A percentile compares a stretch with the other conserved stretches of the same genome.
These are phyloP conservation scores for Microcebus murinus DNA, from an alignment of 2,113 vertebrate genomes.

Conservation along the genomic window DNA sequence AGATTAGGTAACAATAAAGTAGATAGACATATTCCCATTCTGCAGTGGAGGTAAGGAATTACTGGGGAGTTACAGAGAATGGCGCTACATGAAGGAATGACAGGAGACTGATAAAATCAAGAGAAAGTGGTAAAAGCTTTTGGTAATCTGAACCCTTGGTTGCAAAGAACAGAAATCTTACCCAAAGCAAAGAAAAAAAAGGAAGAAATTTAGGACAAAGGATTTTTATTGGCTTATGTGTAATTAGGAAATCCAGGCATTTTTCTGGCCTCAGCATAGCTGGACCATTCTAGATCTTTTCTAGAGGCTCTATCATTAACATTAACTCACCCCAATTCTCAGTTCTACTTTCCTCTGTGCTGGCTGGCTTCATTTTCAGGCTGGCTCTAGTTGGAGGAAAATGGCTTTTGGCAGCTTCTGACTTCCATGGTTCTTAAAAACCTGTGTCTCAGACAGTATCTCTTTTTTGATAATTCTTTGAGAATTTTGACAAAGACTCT, in stretches of 20 bases:
- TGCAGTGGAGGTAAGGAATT: background rate
- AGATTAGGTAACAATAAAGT: background rate
- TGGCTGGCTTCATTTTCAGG: background rate
- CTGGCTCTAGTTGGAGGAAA: background rate
- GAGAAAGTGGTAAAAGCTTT: background rate
- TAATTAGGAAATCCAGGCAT: background rate
- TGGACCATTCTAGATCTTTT: background rate
- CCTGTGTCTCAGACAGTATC: background rate
- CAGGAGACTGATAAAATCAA: background rate
- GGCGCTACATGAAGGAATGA: background rate
- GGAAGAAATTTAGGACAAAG: background rate
- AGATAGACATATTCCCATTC: background rate
- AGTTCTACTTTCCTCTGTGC: constrained; percentile 8
- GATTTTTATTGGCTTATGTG: background rate
- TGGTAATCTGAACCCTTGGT: background rate
- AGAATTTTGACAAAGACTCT: background rate
- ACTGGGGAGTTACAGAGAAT: background rate
- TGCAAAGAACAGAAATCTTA: constrained; percentile 1
- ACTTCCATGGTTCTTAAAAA: background rate
- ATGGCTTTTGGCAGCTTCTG: background rate
- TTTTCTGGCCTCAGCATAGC: background rate
- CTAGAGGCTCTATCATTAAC: background rate
- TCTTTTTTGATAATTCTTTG: constrained; percentile 18
- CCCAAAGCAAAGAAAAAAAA: background rate
- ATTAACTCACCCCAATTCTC: background rate